Evolutionary conservation across 2,797 vertebrate genomes (phyloP).

Genomic region (Clarias fuscus): DNA sequence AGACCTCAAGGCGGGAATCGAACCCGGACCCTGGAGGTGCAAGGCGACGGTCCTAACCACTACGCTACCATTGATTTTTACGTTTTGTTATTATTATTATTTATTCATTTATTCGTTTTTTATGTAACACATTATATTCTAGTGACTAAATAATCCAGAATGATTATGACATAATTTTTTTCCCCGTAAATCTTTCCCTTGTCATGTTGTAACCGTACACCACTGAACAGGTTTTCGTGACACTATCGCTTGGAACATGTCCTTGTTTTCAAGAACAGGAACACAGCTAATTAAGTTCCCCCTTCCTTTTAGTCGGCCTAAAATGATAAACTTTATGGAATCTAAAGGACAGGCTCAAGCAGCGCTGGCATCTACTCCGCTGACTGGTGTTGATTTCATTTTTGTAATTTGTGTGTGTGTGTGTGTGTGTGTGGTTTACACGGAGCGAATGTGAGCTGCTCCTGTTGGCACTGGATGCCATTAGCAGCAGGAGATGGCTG

Average conservation of each 20-base stretch:
- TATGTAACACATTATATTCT: neutral
- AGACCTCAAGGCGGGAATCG: too few relatives aligned
- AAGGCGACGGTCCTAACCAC: too few relatives aligned
- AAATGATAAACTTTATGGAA: neutral
- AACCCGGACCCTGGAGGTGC: too few relatives aligned
- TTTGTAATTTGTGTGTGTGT: constrained; percentile 48
- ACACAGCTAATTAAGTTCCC: constrained; percentile 17
- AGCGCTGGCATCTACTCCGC: neutral
- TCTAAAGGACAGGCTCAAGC: neutral
- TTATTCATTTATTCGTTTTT: too few relatives aligned
- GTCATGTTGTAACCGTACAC: neutral
- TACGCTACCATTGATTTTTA: too few relatives aligned
- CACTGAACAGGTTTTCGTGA: neutral
- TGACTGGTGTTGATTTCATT: constrained; percentile 31
- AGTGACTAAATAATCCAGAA: neutral
- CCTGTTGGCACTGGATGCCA: constrained; percentile 31
- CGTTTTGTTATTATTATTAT: too few relatives aligned
- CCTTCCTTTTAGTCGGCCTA: neutral
- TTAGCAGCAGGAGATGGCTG: constrained; percentile 52
- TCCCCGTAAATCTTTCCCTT: neutral
- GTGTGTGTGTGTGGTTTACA: constrained; percentile 46
- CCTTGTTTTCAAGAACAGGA: neutral
- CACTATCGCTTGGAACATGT: neutral
- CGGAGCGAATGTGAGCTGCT: constrained; percentile 38
- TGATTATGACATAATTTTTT: neutral